Conservation (phyloP, 2,113 vertebrate genomes). For the Ellobius talpinus region DNA sequence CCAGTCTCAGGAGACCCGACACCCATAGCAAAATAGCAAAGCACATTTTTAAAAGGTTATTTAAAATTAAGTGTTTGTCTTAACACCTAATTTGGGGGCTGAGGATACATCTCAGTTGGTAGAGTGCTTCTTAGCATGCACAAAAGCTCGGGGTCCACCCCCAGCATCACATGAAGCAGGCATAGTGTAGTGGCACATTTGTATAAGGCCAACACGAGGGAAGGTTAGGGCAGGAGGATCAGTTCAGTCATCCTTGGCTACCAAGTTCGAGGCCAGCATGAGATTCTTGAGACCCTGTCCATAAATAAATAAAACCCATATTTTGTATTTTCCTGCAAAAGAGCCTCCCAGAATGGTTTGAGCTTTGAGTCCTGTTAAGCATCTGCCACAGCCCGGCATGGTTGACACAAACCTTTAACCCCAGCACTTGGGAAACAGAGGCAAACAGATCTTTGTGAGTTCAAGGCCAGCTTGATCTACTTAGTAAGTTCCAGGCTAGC, state of each 20-base stretch:
- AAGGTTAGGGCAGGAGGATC: too few relatives aligned
- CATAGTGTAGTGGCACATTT: too few relatives aligned
- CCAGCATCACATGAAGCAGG: neutral
- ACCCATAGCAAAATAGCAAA: neutral
- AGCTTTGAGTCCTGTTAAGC: neutral
- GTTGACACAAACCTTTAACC: neutral
- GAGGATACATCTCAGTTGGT: neutral
- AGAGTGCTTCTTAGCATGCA: neutral
- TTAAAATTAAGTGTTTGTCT: neutral
- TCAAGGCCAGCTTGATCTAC: neutral
- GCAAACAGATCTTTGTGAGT: neutral
- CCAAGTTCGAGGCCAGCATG: neutral
- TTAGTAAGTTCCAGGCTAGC: neutral
- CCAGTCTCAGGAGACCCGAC: neutral
- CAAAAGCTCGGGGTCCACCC: too few relatives aligned
- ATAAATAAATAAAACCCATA: neutral
- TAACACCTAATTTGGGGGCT: neutral
- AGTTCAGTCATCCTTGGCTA: neutral
- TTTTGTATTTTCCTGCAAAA: conserved; percentile 20
- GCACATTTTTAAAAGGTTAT: neutral
- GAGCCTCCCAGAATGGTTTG: neutral
- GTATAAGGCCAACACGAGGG: too few relatives aligned
- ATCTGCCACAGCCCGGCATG: neutral
- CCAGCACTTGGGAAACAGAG: neutral
- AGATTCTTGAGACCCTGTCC: neutral